Base-by-base conservation (phyloP, 2,888 invertebrate species). In the Drosophila emarginata region DNA sequence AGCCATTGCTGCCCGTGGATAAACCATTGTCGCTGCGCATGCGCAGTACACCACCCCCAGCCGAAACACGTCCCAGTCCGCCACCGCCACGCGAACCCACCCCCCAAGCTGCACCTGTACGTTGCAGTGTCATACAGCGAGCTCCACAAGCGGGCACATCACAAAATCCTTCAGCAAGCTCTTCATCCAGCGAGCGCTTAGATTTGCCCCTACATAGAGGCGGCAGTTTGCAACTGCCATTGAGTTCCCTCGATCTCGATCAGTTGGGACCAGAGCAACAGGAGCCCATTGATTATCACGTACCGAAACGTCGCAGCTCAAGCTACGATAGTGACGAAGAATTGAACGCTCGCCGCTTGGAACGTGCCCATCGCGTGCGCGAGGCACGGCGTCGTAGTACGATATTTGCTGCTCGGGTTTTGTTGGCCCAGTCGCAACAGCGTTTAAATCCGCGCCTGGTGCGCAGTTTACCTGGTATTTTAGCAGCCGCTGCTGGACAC, bases 211-310 rank as follows among this genome's bases (percentile, higher is more conserved):
- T 45, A 45, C 45, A 12, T 45, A 11, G 45, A 45, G 45, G 45
- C 11, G 45, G 51, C 26, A 45, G 94, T 63, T 92, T 93, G 14
- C 92, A 92, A 63, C 90, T 94, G 77, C 94, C 94, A 54, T 81
- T 93, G 53, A 92, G 93, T 40, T 93, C 93, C 5, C 77, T 89
- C 28, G 90, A 90, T 39, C 73, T 90, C 18, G 90, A 91, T 28
- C 89, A 91, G 65, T 70, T 90, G 51, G 95, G 95, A 82, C 95
- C 95, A 0, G 95, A 95, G 90, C 95, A 96, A 92, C 97, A 97
- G 71, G 97, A 97, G 83, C 97, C 97, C 0, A 97, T 97, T 71
- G 97, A 97, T 90, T 97, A 97, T 90, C 97, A 95, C 88, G 96
- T 97, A 77, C 97, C 97, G 23, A 96, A 96, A 91, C 94, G 96